Percentiles rank a stretch among this genome's conserved stretches.
Evolutionary conservation across 2,113 vertebrate species (phyloP).

Genomic region (Mugil cephalus): DNA sequence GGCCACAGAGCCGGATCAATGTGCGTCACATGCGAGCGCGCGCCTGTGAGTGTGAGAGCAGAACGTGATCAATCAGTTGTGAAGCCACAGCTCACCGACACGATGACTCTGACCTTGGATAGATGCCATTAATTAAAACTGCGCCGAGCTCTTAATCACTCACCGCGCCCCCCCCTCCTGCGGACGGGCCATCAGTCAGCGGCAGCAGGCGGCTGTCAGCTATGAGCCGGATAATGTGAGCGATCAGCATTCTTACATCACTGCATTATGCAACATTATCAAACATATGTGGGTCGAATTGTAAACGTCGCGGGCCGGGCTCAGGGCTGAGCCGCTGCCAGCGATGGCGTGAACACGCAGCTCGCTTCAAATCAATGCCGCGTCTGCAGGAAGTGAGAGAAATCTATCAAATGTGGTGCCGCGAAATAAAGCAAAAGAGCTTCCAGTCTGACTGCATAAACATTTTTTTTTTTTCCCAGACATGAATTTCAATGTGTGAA

Average conservation of each 20-base stretch:
- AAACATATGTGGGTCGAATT: conserved; percentile 27
- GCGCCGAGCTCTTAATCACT: conserved; percentile 58
- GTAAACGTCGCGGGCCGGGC: conserved; percentile 3
- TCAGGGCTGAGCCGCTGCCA: conserved; percentile 16
- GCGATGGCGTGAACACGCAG: conserved; percentile 4
- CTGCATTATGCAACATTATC: conserved; percentile 44
- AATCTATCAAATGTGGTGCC: conserved; percentile 1
- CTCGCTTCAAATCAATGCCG: conserved; percentile 21
- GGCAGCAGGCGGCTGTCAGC: conserved; percentile 21
- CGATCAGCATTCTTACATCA: neutral
- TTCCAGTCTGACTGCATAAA: neutral
- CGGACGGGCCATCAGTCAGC: conserved; percentile 59
- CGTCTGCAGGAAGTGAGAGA: conserved; percentile 22
- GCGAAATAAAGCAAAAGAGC: conserved; percentile 1
- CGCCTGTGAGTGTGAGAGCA: conserved; percentile 31
- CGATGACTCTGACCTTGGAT: conserved; percentile 70
- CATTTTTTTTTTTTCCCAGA: conserved; percentile 2
- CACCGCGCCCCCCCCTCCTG: neutral
- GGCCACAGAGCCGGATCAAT: conserved; percentile 55
- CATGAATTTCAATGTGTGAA: too few relatives aligned
- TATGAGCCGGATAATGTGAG: neutral
- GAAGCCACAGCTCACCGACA: conserved; percentile 45
- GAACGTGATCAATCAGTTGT: conserved; percentile 57
- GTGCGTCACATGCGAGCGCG: conserved; percentile 30
- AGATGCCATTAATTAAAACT: conserved; percentile 70